Evolutionary conservation across 2,888 invertebrate species (phyloP), one percentile per base, ranked within the genome.

Genomic region (Eumerus sabulonum): DNA sequence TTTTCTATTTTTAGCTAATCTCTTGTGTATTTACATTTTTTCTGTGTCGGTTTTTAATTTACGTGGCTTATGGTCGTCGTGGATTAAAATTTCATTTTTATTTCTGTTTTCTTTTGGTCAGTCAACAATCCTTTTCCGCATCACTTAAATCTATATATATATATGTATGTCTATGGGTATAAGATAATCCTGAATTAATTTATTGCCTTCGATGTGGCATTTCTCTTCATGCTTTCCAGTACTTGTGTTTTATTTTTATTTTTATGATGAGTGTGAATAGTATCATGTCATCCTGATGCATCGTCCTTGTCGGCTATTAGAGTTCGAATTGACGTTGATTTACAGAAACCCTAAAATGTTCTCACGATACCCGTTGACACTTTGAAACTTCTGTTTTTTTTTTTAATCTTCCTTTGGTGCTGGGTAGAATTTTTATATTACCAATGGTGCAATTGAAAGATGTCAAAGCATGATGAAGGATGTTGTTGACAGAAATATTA

Each of bases 201-300:
- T 77, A 77, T 77, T 77, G 77, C 77, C 77, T 73, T 77, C 67
- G 77, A 77, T 73, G 63, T 72, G 77, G 77, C 77, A 77, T 63
- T 73, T 77, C 67, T 62, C 66, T 56, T 66, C 50, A 76, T 9
- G 3, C n/a, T 9, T 40, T 40, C 40, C 60, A 45, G n/a, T 44
- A 51, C 36, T 19, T 36, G 40, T 59, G 44, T 57, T 53, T 16
- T 44, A 57, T 67, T 50, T 19, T 44, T 50, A 40, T n/a, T n/a
- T 56, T 44, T 35, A 60, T 40, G 17, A 50, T 18, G 9, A 27
- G 48, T 54, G 44, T 47, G 53, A 72, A 57, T 35, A 60, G 48
- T 38, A 35, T 14, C 53, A 27, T 27, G 45, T 63, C 66, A 64
- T 77, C 59, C 53, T 67, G 68, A 79, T 68, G 27, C 7, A 27